A percentile compares a stretch with the other conserved stretches of the same genome.
These are phyloP conservation scores for Cotesia glomerata DNA, from an alignment of 1,140 invertebrate genomes.

Conservation along the genomic window DNA sequence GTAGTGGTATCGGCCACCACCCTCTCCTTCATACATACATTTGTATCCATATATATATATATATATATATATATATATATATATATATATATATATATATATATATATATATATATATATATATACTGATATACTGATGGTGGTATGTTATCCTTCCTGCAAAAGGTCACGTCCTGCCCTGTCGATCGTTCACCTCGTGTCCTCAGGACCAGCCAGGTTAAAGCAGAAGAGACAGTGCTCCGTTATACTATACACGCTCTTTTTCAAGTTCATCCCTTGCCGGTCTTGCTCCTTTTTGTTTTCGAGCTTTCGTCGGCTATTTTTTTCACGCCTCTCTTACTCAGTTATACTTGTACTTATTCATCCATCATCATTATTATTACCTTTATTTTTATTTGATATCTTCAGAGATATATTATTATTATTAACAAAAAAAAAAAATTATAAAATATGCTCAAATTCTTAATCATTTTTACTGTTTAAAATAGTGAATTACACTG, in stretches of 20 bases:
- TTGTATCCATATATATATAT: too few species aligned
- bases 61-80: too few species aligned
- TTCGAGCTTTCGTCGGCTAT: background rate
- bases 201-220: slow-evolving; percentile 54
- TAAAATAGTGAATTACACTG: too few species aligned
- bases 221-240: slow-evolving; percentile 48
- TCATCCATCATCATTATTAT: background rate
- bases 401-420: too few species aligned
- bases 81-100: background rate
- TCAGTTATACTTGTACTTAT: background rate
- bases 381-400: too few species aligned
- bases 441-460: too few species aligned
- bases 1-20: slow-evolving; percentile 9
- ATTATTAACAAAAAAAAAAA: too few species aligned
- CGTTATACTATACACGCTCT: slow-evolving; percentile 10
- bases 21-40: slow-evolving; percentile 18
- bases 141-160: slow-evolving; percentile 59
- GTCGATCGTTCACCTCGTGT: slow-evolving; percentile 61
- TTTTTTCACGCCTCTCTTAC: background rate
- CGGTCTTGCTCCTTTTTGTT: slow-evolving; percentile 3
- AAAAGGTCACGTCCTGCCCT: slow-evolving; percentile 61
- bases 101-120: too few species aligned
- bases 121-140: slow-evolving; percentile 28
- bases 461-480: too few species aligned
- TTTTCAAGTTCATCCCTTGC: slow-evolving; percentile 13